phyloP scores from a whole-genome alignment of 2,888 invertebrate species.

The Gastracanthus pulcherrimus region DNA sequence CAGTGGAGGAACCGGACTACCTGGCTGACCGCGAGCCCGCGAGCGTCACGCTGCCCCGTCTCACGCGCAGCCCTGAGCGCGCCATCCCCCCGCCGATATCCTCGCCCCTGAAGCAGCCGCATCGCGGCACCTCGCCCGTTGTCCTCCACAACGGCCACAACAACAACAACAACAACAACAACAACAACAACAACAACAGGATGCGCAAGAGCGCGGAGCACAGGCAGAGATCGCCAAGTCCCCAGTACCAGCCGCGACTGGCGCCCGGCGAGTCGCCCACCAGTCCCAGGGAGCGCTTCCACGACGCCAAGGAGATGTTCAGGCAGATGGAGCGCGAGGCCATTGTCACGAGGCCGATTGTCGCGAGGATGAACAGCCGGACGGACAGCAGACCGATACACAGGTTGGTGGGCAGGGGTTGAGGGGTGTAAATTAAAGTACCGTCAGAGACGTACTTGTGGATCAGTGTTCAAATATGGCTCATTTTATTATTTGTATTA shows the following conservation, averaged over 20 bases:
- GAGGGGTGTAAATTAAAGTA: too few relatives aligned
- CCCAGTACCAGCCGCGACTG: constrained; percentile 76
- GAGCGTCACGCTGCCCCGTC: constrained; percentile 70
- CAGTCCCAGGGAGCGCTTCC: constrained; percentile 87
- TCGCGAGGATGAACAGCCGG: constrained; percentile 65
- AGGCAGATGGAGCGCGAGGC: constrained; percentile 86
- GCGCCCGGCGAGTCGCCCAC: constrained; percentile 75
- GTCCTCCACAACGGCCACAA: constrained; percentile 57
- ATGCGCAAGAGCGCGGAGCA: constrained; percentile 79
- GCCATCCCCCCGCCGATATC: constrained; percentile 52
- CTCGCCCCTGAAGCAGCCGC: constrained; percentile 64
- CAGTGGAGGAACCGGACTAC: constrained; percentile 72
- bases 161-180: constrained; percentile 60
- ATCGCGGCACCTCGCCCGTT: constrained; percentile 69
- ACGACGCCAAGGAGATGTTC: constrained; percentile 92
- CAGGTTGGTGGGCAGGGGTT: too few relatives aligned
- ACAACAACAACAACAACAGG: constrained; percentile 58
- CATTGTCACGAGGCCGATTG: constrained; percentile 63
- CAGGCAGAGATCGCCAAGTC: constrained; percentile 75
- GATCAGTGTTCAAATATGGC: too few relatives aligned
- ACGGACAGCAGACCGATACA: constrained; percentile 32
- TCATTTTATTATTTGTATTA: too few relatives aligned
- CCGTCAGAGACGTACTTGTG: too few relatives aligned
- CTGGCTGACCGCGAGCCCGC: constrained; percentile 57
- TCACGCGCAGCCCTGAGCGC: constrained; percentile 73